phyloP scores from a whole-genome alignment of 2,797 vertebrate species.

The Gymnopithys bicolor region DNA sequence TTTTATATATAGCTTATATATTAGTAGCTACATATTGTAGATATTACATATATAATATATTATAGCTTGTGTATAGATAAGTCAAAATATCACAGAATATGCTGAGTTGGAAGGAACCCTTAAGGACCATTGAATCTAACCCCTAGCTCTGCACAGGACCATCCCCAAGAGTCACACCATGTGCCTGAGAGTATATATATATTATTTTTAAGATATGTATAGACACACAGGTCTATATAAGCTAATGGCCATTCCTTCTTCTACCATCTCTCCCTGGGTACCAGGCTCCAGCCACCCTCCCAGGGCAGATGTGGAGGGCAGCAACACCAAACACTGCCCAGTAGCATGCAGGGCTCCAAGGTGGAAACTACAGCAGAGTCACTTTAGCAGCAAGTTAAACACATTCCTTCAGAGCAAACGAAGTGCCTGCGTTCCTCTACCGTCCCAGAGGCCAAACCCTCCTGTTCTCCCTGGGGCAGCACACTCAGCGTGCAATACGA shows the following conservation, averaged over 20 bases:
- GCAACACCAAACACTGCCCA: accelerated
- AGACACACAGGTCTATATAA: neutral
- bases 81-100: neutral
- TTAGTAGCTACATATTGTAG: neutral
- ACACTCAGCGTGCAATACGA: accelerated
- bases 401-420: neutral
- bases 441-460: neutral
- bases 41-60: too few relatives aligned
- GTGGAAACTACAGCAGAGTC: accelerated
- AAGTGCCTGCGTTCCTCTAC: accelerated
- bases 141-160: neutral
- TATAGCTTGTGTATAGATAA: neutral
- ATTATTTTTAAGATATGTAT: neutral
- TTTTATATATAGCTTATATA: neutral
- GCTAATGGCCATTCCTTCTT: too few relatives aligned
- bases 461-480: accelerated
- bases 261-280: neutral
- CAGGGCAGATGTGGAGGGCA: neutral
- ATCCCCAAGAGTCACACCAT: neutral
- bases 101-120: neutral
- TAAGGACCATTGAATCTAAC: neutral
- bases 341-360: accelerated
- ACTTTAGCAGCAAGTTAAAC: neutral
- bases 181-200: neutral
- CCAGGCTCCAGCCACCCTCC: neutral